These are phyloP conservation scores for Apus apus DNA, from an alignment of 2,113 vertebrate genomes.

Conservation along the genomic window DNA sequence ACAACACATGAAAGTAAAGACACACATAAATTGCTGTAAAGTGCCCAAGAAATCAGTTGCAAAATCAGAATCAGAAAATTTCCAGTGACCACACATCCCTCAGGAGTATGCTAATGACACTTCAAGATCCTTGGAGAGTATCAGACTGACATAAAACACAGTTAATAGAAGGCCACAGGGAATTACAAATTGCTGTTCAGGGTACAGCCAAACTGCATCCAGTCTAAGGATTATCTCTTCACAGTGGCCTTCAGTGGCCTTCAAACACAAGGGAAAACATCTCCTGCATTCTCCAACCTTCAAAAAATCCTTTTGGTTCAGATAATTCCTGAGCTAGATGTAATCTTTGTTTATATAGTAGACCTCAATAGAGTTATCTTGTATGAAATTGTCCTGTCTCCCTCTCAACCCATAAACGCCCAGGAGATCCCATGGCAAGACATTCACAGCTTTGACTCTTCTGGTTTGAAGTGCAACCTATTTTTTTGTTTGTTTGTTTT, in stretches of 20 bases:
- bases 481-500: neutral
- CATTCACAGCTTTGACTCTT: neutral
- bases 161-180: neutral
- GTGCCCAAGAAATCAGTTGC: neutral
- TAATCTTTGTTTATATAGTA: neutral
- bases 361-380: neutral
- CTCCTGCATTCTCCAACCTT: rapidly evolving
- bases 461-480: neutral
- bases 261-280: neutral
- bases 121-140: neutral
- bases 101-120: neutral
- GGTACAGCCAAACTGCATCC: rapidly evolving
- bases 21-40: neutral
- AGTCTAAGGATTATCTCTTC: neutral
- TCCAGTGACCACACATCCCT: neutral
- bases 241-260: neutral
- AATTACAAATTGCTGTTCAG: neutral
- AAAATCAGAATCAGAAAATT: neutral
- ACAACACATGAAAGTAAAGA: neutral
- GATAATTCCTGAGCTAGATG: neutral
- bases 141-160: neutral
- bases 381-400: neutral
- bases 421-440: neutral
- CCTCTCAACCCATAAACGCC: neutral
- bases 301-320: neutral